These are phyloP conservation scores for Eudyptes chrysolophus DNA, from an alignment of 2,113 vertebrate genomes.

Conservation along the genomic window DNA sequence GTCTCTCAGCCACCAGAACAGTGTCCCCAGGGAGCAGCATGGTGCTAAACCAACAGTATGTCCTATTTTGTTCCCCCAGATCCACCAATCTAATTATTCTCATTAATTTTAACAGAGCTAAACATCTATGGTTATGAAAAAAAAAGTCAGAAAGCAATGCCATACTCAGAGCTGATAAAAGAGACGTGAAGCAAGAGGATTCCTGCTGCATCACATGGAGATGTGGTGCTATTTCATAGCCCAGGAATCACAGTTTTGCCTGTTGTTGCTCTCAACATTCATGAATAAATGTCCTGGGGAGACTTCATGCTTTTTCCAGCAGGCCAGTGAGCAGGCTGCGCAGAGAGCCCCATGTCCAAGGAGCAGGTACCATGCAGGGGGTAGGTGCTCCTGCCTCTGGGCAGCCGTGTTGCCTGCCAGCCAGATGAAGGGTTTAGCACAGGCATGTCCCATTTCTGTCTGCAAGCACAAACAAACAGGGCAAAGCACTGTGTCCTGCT, in stretches of 20 bases:
- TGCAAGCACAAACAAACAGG: neutral
- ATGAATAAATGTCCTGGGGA: neutral
- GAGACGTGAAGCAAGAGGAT: neutral
- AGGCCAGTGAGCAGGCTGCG: neutral
- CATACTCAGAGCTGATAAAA: neutral
- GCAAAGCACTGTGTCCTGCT: neutral
- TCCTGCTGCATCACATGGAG: neutral
- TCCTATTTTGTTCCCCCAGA: neutral
- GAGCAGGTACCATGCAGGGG: neutral
- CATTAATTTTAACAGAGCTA: neutral
- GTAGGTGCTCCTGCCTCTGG: neutral
- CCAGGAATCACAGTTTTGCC: neutral
- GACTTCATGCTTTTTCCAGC: neutral
- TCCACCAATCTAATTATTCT: neutral
- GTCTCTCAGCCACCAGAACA: constrained; percentile 11
- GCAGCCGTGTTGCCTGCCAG: neutral
- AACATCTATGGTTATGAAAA: neutral
- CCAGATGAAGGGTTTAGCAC: neutral
- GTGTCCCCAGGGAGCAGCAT: neutral
- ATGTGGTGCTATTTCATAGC: neutral
- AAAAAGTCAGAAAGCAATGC: neutral
- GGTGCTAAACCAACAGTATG: neutral
- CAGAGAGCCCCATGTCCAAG: neutral
- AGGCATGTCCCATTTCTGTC: neutral
- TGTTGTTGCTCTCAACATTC: neutral